These are phyloP conservation scores for Hippocampus zosterae DNA, from an alignment of 2,113 vertebrate species.

Conservation along the genomic window DNA sequence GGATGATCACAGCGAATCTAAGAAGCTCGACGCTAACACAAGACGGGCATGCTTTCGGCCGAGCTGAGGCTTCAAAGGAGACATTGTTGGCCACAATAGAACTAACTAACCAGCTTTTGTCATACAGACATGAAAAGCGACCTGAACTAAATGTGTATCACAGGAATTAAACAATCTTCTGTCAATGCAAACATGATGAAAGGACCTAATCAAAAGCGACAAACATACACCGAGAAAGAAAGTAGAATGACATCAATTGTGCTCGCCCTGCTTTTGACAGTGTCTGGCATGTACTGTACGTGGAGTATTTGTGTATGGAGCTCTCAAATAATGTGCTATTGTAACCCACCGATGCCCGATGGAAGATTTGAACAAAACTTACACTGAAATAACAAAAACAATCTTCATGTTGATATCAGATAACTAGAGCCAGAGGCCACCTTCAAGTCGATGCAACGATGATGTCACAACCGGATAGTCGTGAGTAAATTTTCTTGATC, in stretches of 20 bases:
- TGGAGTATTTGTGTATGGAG: slow-evolving; percentile 4
- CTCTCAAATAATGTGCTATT: not conserved
- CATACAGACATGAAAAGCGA: slow-evolving; percentile 63
- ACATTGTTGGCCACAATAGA: slow-evolving; percentile 77
- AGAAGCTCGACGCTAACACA: slow-evolving; percentile 61
- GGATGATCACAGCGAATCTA: slow-evolving; percentile 49
- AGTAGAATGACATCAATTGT: slow-evolving; percentile 40
- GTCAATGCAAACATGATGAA: slow-evolving; percentile 78
- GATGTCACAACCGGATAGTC: no score
- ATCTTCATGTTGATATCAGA: not conserved
- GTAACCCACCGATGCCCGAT: not conserved
- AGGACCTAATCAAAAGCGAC: slow-evolving; percentile 68
- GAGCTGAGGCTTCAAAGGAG: slow-evolving; percentile 77
- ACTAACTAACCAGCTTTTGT: slow-evolving; percentile 61
- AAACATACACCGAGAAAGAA: slow-evolving; percentile 68
- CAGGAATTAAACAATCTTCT: slow-evolving; percentile 73
- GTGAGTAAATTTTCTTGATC: no score
- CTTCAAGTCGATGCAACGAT: no score
- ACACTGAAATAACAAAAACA: not conserved
- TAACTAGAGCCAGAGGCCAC: not conserved
- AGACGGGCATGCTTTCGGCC: slow-evolving; percentile 75
- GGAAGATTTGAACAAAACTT: not conserved
- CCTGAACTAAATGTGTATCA: slow-evolving; percentile 60
- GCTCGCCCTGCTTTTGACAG: slow-evolving; percentile 32
- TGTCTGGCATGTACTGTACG: slow-evolving; percentile 4